Base-by-base conservation (phyloP, 1,140 invertebrate species). In the Muscidifurax raptorellus region DNA sequence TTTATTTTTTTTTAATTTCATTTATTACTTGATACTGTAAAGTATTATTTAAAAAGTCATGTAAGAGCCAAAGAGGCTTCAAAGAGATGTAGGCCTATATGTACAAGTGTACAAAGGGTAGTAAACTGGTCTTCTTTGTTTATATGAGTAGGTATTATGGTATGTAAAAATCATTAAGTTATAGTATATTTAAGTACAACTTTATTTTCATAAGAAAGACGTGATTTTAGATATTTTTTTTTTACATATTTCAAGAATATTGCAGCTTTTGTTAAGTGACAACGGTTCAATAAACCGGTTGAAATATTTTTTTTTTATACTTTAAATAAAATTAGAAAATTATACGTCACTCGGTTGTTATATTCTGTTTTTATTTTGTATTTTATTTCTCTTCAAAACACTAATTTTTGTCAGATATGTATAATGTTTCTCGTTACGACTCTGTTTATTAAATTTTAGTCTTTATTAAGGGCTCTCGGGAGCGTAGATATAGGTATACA, bases 1-100 rank as follows among this genome's bases (percentile, higher is more conserved):
- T 74, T 74, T 40, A 30, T 64, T 36, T 72, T 64, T n/a, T 74
- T 74, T 74, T 32, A 27, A 12, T 40, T 74, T 69, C 66, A 69
- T 30, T 69, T 69, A 69, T 69, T 10, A 30, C n/a, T 66, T 27
- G 18, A 66, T 66, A 69, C 28, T 28, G 5, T 15, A 9, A 69
- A 59, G 52, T 59, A 59, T 59, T 59, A 59, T 59, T n/a, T 59
- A 6, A 18, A 59, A 6, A 59, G 22, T 22, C 6, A 7, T n/a
- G 15, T 22, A 59, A 59, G 18, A n/a, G 18, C 15, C 52, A 59
- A 59, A 22, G 22, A n/a, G 47, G 18, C 18, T 18, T n/a, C 9
- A 59, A 59, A 59, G n/a, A 22, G n/a, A 18, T 22, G 22, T n/a
- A 59, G 18, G 44, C 44, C 44, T 47, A 47, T 18, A n/a, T 18